These are phyloP conservation scores for Entomobrya proxima DNA, from an alignment of 2,888 invertebrate species.

Conservation along the genomic window DNA sequence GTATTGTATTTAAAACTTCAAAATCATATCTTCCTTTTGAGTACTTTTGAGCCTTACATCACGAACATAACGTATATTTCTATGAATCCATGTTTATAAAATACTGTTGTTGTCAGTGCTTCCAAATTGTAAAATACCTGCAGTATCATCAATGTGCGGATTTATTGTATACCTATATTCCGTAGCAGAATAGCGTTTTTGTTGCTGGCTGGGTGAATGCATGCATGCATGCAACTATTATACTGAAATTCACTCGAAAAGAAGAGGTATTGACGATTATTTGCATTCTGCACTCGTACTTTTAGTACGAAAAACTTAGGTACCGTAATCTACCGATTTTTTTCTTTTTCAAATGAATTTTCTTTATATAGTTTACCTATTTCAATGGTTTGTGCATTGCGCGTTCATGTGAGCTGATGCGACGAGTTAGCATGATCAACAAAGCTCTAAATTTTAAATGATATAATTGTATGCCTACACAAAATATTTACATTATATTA, in stretches of 20 bases:
- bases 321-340: constrained; percentile 62
- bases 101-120: constrained; percentile 4
- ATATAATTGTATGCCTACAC: no score
- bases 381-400: not conserved
- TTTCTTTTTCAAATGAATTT: constrained; percentile 43
- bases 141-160: not conserved
- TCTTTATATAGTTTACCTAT: constrained; percentile 4
- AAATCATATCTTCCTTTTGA: no score
- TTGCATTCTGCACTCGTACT: constrained; percentile 13
- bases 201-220: constrained; percentile 37
- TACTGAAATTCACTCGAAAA: not conserved
- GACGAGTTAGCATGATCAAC: not conserved
- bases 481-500: no score
- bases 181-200: constrained; percentile 21
- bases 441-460: constrained; percentile 21
- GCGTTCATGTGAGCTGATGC: constrained; percentile 44
- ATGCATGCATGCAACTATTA: not conserved
- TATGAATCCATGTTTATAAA: not conserved
- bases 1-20: not conserved
- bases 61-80: no score
- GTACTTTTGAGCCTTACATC: no score
- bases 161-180: constrained; percentile 5
- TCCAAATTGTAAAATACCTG: not conserved
- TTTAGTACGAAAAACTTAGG: constrained; percentile 19
- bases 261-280: not conserved